Evolutionary conservation across 2,888 invertebrate species (phyloP).

Genomic region (Drosophila testacea): DNA sequence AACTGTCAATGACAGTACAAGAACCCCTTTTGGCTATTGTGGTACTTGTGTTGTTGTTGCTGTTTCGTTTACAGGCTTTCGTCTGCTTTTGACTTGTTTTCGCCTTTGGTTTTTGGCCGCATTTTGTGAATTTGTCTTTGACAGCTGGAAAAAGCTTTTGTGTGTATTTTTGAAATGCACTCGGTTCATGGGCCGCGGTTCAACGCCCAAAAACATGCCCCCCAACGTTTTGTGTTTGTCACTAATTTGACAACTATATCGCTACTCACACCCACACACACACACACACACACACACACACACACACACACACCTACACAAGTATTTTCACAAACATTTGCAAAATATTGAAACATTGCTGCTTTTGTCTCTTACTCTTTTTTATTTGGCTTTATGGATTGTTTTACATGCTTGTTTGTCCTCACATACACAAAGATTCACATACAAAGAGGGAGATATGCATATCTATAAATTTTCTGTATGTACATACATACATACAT

Average conservation of each 20-base stretch:
- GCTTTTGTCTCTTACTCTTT: conserved; percentile 47
- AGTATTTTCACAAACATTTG: conserved; percentile 38
- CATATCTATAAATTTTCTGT: conserved; percentile 57
- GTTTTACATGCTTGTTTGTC: conserved; percentile 64
- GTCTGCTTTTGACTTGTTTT: conserved; percentile 51
- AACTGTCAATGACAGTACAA: conserved; percentile 57
- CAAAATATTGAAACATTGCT: conserved; percentile 58
- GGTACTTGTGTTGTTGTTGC: conserved; percentile 20
- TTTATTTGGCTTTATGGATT: conserved; percentile 64
- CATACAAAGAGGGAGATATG: conserved; percentile 27
- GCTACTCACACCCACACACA: conserved; percentile 16
- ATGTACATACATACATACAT: neutral
- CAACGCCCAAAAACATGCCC: conserved; percentile 7
- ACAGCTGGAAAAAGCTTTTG: conserved; percentile 60
- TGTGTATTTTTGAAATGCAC: conserved; percentile 63
- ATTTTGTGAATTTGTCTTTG: conserved; percentile 69
- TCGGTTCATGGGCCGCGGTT: conserved; percentile 17
- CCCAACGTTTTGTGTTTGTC: conserved; percentile 48
- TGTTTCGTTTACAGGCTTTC: conserved; percentile 49
- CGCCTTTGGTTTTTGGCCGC: conserved; percentile 40
- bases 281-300: conserved; percentile 14
- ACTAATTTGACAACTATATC: conserved; percentile 53
- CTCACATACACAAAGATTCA: conserved; percentile 27
- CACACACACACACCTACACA: conserved; percentile 11
- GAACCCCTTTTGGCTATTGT: conserved; percentile 47